These are phyloP conservation scores for Paralichthys olivaceus DNA, from an alignment of 2,113 vertebrate genomes.

Conservation along the genomic window DNA sequence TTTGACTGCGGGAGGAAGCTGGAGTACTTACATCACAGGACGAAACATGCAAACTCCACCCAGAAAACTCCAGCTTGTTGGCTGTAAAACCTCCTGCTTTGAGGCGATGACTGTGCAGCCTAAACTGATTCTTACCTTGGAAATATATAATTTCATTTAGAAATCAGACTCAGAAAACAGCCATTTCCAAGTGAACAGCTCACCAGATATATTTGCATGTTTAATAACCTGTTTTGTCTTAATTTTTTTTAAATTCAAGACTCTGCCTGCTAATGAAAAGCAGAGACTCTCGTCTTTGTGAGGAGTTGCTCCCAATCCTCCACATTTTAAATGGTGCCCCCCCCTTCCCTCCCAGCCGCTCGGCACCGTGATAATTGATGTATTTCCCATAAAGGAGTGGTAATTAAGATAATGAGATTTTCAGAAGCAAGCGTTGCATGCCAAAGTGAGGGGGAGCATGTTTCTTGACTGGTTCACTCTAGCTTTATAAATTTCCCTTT, in stretches of 20 bases:
- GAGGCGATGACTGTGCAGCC: too few species aligned
- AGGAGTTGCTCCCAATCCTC: conserved; percentile 25
- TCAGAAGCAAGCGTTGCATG: conserved; percentile 61
- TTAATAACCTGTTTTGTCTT: conserved; percentile 47
- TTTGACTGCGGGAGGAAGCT: too few species aligned
- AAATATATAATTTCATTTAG: not conserved
- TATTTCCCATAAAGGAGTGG: conserved; percentile 66
- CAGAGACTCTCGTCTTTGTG: conserved; percentile 44
- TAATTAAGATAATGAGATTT: conserved; percentile 78
- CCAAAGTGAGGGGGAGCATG: conserved; percentile 38
- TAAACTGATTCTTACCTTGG: too few species aligned
- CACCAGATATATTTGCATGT: conserved; percentile 29
- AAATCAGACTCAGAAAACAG: not conserved
- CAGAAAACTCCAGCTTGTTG: too few species aligned
- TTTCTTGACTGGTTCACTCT: conserved; percentile 49
- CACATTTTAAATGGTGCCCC: conserved; percentile 41
- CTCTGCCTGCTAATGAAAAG: conserved; percentile 30
- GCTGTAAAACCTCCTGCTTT: too few species aligned
- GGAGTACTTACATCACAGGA: too few species aligned
- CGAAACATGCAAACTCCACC: too few species aligned
- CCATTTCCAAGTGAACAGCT: conserved; percentile 16
- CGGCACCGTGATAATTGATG: conserved; percentile 62
- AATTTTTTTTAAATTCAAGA: conserved; percentile 9
- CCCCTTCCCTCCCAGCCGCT: not conserved
- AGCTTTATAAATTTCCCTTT: conserved; percentile 35